Evolutionary conservation across 2,888 invertebrate genomes (phyloP).

Genomic region (Cyaniris semiargus): DNA sequence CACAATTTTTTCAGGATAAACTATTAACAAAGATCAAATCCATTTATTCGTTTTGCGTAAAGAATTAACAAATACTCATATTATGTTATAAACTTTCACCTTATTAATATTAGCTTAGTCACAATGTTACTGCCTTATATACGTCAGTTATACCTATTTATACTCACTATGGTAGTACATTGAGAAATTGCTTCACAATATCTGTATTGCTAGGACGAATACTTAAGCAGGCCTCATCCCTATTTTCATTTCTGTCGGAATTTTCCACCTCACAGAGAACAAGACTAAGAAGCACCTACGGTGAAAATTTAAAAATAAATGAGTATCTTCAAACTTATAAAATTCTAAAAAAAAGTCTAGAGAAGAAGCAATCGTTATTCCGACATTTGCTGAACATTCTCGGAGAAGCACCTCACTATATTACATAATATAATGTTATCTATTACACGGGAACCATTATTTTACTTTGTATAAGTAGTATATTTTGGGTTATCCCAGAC

Average conservation of each 20-base stretch:
- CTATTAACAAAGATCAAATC: too few relatives aligned
- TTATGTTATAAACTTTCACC: too few relatives aligned
- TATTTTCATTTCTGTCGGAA: background rate
- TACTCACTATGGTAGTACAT: constrained; percentile 68
- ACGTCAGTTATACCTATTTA: background rate
- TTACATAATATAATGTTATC: too few relatives aligned
- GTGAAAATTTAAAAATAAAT: background rate
- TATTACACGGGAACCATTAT: too few relatives aligned
- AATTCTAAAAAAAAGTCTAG: background rate
- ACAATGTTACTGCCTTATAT: too few relatives aligned
- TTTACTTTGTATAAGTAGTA: too few relatives aligned
- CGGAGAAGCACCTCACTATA: background rate
- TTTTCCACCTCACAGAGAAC: background rate
- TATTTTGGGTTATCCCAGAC: too few relatives aligned
- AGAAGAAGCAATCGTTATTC: background rate
- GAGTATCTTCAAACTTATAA: background rate
- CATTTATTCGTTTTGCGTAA: too few relatives aligned
- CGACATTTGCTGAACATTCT: background rate
- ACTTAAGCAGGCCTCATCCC: constrained; percentile 45
- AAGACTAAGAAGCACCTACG: background rate
- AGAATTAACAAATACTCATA: too few relatives aligned
- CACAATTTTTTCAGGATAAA: too few relatives aligned
- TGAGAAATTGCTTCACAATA: constrained; percentile 62
- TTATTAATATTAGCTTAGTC: too few relatives aligned
- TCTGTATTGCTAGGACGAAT: constrained; percentile 55